Evolutionary conservation across 2,113 vertebrate genomes (phyloP), one percentile per base, ranked within the genome.

Genomic region (Macquaria ambigua): DNA sequence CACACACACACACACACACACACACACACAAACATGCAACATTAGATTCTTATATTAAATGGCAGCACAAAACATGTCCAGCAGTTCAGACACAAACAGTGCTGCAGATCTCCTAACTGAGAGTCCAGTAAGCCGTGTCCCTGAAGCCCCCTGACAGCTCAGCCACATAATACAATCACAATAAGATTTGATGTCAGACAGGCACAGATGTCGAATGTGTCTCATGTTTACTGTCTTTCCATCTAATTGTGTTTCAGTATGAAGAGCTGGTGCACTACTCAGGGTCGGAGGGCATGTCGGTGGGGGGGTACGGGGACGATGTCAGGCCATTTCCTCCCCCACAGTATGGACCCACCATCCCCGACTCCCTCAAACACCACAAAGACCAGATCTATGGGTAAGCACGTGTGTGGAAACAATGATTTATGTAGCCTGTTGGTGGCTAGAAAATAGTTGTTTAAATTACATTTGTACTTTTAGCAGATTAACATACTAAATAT

Each of bases 261-360:
- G 96, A 96, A 94, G 95, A 96, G 69, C 91, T 96, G 95, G 87
- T 96, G 93, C 95, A 96, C 89, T 96, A 96, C 92, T 93, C 95
- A 82, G 96, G 95, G 93, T 95, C 95, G 85, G 96, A 96, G 90
- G 90, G 68, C 92, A 94, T 96, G 93, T 79, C 94, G 31, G 34
- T 96, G 94, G 96, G 94, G 89, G 95, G 92, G n/a, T 96, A 96
- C 76, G 92, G 92, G 53, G 95, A 96, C 7, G 91, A 91, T 18
- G 92, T 96, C 92, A 95, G 96, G 90, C 87, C 92, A 11, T 90
- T 95, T 62, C 93, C 92, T 28, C 93, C 93, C 68, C 92, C 91
- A 10, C 94, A 96, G 73, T 96, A 96, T 3, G 94, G 93, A 79
- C 90, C 94, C 83, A 37, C 91, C 74, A 89, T 95, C 75, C 94